phyloP scores from a whole-genome alignment of 2,888 invertebrate genomes.

The Rhingia campestris region DNA sequence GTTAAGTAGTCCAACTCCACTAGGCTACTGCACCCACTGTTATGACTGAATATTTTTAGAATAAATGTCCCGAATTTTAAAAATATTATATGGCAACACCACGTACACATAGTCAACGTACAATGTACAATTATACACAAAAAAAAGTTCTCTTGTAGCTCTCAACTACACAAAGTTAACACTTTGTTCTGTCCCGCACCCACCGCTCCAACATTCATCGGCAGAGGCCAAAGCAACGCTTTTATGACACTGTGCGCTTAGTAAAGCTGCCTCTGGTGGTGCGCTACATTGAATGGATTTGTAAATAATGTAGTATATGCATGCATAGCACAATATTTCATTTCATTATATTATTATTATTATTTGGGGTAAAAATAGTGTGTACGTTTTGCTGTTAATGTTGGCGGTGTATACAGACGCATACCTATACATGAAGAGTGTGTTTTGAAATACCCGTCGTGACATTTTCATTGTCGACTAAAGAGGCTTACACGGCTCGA shows the following conservation, averaged over 20 bases:
- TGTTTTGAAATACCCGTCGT: slow-evolving; percentile 62
- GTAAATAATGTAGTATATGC: slow-evolving; percentile 57
- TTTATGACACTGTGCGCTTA: slow-evolving; percentile 54
- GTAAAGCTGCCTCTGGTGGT: slow-evolving; percentile 55
- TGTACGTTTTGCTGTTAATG: slow-evolving; percentile 40
- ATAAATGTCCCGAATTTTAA: too few relatives aligned
- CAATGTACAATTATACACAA: not conserved
- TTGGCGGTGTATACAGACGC: slow-evolving; percentile 9
- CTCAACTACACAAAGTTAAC: slow-evolving; percentile 44
- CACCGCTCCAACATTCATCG: not conserved
- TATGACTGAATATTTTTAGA: too few relatives aligned
- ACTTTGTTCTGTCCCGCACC: slow-evolving; percentile 21
- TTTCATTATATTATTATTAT: slow-evolving; percentile 53
- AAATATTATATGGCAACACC: too few relatives aligned
- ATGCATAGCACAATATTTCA: slow-evolving; percentile 39
- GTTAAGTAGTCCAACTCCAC: too few relatives aligned
- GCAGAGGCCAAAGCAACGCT: slow-evolving; percentile 57
- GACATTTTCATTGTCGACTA: slow-evolving; percentile 24
- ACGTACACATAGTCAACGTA: slow-evolving; percentile 1
- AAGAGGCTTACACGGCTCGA: slow-evolving; percentile 52
- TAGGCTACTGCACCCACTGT: too few relatives aligned
- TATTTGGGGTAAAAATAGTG: slow-evolving; percentile 63
- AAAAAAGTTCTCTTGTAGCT: slow-evolving; percentile 47
- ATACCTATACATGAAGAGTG: slow-evolving; percentile 22
- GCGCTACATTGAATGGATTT: slow-evolving; percentile 66